Base-by-base conservation (phyloP, 1,140 invertebrate species). In the Drosophila tropicalis region DNA sequence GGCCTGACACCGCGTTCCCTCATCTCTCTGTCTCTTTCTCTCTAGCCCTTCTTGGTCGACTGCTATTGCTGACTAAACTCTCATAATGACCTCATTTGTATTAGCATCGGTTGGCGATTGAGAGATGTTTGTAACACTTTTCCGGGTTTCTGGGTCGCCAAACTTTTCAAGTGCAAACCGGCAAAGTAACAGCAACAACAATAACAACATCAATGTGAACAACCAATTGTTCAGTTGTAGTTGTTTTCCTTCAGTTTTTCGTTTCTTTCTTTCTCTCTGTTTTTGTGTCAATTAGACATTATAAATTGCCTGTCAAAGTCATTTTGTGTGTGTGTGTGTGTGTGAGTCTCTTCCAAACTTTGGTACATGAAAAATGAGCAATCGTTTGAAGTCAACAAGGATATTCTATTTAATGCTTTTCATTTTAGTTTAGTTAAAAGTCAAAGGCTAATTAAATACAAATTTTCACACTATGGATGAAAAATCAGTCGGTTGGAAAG, bases 81-180 rank as follows among this genome's bases (percentile, higher is more conserved):
- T 58, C 71, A 75, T 85, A 90, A 90, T 89, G 85, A 89, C 84
- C 86, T 89, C 86, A 87, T 87, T 87, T 87, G 85, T 77, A 74
- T 87, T 81, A 87, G 70, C 80, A 84, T 87, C 82, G 83, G 67
- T 54, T 67, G 54, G 36, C 77, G 69, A 84, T 81, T 72, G 78
- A 72, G 72, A 54, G 70, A 77, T 67, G 63, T 67, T 58, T 82
- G 47, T 54, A 41, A 29, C 54, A 57, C 47, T 62, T 68, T 71
- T 72, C 36, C 76, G 71, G 80, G 82, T 87, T 80, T 77, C 83
- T 87, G 79, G 75, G 79, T 82, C 83, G 76, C 64, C 70, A 64
- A 72, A 66, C 58, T 76, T 76, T 77, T 77, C 69, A 83, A 63
- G 51, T 74, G 75, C 75, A 77, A 67, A 10, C 17, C 7, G 32